phyloP scores from a whole-genome alignment of 2,888 invertebrate species.

The Euplagia quadripunctaria region DNA sequence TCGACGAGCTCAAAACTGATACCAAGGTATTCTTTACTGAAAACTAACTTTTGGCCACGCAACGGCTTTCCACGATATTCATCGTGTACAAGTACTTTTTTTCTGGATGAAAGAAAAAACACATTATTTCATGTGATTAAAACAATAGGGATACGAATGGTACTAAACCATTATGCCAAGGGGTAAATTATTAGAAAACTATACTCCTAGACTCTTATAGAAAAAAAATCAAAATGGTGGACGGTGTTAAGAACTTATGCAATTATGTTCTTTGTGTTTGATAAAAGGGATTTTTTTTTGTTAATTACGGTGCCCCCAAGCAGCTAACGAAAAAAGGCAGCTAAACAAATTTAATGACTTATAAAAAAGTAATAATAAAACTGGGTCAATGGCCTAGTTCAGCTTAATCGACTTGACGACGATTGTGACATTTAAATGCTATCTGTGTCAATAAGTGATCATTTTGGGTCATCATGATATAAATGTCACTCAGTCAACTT shows the following conservation, averaged over 20 bases:
- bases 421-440: not conserved
- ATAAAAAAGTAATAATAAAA: not conserved
- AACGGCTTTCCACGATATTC: not conserved
- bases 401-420: not conserved
- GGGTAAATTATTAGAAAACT: too few relatives aligned
- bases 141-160: too few relatives aligned
- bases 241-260: too few relatives aligned
- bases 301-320: not conserved
- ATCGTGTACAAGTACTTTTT: too few relatives aligned
- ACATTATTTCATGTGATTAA: too few relatives aligned
- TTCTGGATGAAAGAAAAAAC: too few relatives aligned
- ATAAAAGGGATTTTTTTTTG: not conserved
- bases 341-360: not conserved
- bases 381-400: not conserved
- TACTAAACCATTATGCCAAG: too few relatives aligned
- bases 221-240: too few relatives aligned
- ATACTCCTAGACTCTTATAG: too few relatives aligned
- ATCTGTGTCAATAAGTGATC: not conserved
- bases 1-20: slow-evolving; percentile 76
- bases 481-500: not conserved
- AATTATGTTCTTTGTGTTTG: too few relatives aligned
- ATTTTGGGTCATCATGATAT: not conserved
- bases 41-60: not conserved
- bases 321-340: not conserved
- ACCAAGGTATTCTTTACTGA: slow-evolving; percentile 69